phyloP scores from a whole-genome alignment of 2,113 vertebrate species.

The Planiliza haematocheilus region DNA sequence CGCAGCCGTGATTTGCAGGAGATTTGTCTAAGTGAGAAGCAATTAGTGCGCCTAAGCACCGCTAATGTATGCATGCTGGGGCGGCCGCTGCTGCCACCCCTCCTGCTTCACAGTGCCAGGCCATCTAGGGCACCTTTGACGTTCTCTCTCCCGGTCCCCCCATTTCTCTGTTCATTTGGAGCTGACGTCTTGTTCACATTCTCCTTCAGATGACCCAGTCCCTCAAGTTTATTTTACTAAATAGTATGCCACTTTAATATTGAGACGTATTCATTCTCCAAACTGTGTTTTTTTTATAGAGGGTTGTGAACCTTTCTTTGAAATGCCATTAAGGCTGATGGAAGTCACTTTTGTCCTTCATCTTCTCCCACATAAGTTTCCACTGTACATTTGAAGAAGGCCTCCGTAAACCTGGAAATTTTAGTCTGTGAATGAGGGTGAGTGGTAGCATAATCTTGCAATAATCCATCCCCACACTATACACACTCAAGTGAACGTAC shows the following conservation, averaged over 20 bases:
- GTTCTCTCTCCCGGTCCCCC: slow-evolving; percentile 37
- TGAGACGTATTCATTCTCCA: slow-evolving; percentile 7
- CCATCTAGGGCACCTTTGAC: slow-evolving; percentile 39
- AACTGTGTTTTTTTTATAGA: slow-evolving; percentile 2
- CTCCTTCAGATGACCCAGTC: slow-evolving; percentile 55
- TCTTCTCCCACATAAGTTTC: slow-evolving; percentile 64
- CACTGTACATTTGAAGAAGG: slow-evolving; percentile 43
- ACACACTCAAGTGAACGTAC: slow-evolving; percentile 56
- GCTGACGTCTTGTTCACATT: slow-evolving; percentile 39
- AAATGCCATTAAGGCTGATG: slow-evolving; percentile 16
- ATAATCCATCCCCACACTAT: slow-evolving; percentile 50
- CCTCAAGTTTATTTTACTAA: slow-evolving; percentile 21
- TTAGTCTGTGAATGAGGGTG: slow-evolving; percentile 54
- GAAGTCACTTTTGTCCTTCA: slow-evolving; percentile 39
- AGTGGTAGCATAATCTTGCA: slow-evolving; percentile 61
- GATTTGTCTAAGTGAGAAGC: slow-evolving; percentile 90
- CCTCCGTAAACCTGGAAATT: slow-evolving; percentile 62
- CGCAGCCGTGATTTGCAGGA: slow-evolving; percentile 84
- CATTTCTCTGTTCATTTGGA: slow-evolving; percentile 63
- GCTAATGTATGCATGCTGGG: slow-evolving; percentile 85
- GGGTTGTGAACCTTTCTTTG: slow-evolving; percentile 27
- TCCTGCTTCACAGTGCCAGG: slow-evolving; percentile 60
- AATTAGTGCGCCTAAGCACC: slow-evolving; percentile 85
- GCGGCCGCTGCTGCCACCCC: slow-evolving; percentile 46
- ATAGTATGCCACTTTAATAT: slow-evolving; percentile 15